Percentiles rank a stretch among this genome's conserved stretches.
phyloP scores from a whole-genome alignment of 1,140 invertebrate species.

The Acyrthosiphon pisum region DNA sequence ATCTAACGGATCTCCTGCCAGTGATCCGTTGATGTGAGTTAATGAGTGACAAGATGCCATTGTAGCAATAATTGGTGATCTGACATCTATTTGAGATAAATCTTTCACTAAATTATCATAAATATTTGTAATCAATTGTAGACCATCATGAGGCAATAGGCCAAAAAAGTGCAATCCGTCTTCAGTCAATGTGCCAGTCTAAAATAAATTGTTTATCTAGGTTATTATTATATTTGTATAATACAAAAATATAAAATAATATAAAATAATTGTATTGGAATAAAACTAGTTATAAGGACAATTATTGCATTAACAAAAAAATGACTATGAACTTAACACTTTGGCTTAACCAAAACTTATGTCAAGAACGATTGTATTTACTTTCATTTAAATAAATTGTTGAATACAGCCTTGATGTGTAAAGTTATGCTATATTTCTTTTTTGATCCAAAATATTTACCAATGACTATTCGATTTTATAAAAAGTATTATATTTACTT shows the following conservation, averaged over 20 bases:
- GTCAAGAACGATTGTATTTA: background rate
- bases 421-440: too few species aligned
- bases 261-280: background rate
- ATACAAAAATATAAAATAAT: too few species aligned
- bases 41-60: conserved; percentile 84
- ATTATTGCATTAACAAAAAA: background rate
- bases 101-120: conserved; percentile 71
- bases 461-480: too few species aligned
- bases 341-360: background rate
- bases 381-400: background rate
- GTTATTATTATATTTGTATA: background rate
- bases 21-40: conserved; percentile 77
- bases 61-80: conserved; percentile 65
- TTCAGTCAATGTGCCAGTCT: conserved; percentile 93
- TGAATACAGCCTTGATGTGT: too few species aligned
- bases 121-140: conserved; percentile 67
- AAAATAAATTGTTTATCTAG: conserved; percentile 56
- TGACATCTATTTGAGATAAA: conserved; percentile 64
- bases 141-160: conserved; percentile 79
- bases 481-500: too few species aligned
- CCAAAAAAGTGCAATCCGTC: conserved; percentile 93
- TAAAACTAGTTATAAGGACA: background rate
- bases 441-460: too few species aligned
- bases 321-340: background rate
- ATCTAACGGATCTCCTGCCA: conserved; percentile 84